Base-by-base conservation (phyloP, 2,113 vertebrate genomes). In the Barnardius zonarius region DNA sequence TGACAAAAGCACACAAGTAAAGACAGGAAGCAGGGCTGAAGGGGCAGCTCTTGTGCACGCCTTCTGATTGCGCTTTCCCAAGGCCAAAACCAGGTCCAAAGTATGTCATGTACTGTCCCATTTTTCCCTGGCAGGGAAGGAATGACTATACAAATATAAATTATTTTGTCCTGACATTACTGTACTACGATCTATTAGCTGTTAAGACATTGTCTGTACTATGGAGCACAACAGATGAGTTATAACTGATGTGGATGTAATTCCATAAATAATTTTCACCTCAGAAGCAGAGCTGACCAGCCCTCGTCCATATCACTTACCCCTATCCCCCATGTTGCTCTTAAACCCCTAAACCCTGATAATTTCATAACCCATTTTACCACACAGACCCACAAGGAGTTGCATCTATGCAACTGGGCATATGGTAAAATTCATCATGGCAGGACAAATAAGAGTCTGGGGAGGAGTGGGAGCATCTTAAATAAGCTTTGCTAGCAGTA, bases 121-220 rank as follows among this genome's bases (percentile, higher is more conserved):
- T 39, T 67, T 70, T 39, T 1, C n/a, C 22, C 82, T 68, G 41
- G 49, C 43, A 55, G 62, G 48, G 62, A 37, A 54, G 62, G 41
- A 88, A 57, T 49, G 30, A 25, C 69, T 80, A 15, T 24, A 7
- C 44, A 33, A 76, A 10, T 10, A 41, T 0, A 35, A 7, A 30
- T 13, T 5, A 41, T 14, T 76, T 49, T 37, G 13, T 14, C 1
- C 5, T 67, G 46, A 17, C 55, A 6, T 31, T 75, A 8, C 31
- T 31, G 7, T 13, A 18, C 1, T 0, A 28, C 0, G 2, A 14
- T 78, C 10, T 9, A 44, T 35, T 46, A 81, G 46, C 37, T 59
- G 13, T 51, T 30, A 30, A 11, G 22, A 30, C 20, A 51, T 6
- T 59, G 52, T 24, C 30, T 57, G 66, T 16, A 31, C 41, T 54